Base-by-base conservation (phyloP, 2,113 vertebrate species). In the Larimichthys polyactis region DNA sequence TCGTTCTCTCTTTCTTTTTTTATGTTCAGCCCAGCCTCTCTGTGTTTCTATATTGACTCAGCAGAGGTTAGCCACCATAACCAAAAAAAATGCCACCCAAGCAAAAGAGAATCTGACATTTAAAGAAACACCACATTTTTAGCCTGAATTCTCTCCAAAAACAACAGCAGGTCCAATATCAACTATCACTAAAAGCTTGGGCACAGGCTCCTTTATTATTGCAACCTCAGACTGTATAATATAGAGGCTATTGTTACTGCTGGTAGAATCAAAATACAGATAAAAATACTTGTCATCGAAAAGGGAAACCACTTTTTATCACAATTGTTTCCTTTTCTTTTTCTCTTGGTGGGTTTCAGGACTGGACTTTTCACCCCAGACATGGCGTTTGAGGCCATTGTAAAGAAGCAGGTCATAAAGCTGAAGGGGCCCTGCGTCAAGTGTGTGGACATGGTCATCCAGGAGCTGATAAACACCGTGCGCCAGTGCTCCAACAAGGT, bases 371-470 rank as follows among this genome's bases (percentile, higher is more conserved):
- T 99, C 93, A 99, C 98, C 12, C 98, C 98, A 0, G 98, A 99
- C 90, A 92, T 99, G 97, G 98, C 98, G 0, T 99, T 99, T 85
- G 98, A 99, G 91, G 97, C 98, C 78, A 99, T 99, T 0, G 98
- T 99, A 79, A 99, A 99, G 94, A 99, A 99, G 93, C 98, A 99
- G 94, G 81, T 99, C 57, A 96, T 99, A 90, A 98, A 99, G 95
- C 94, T 99, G 91, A 99, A 99, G 93, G 96, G 95, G 89, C 98
- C 98, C 3, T 99, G 97, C 65, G 94, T 99, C 82, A 99, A 99
- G 70, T 98, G 97, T 32, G 97, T 98, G 86, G 98, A 99, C 90
- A 93, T 99, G 94, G 98, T 99, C 85, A 98, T 99, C 89, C 97
- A 98, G 94, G 97, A 99, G 88, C 93, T 99, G 74, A 98, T 98